A percentile compares a stretch with the other conserved stretches of the same genome.
Conservation (phyloP, 1,140 invertebrate species). For the Paralvinella palmiformis region DNA sequence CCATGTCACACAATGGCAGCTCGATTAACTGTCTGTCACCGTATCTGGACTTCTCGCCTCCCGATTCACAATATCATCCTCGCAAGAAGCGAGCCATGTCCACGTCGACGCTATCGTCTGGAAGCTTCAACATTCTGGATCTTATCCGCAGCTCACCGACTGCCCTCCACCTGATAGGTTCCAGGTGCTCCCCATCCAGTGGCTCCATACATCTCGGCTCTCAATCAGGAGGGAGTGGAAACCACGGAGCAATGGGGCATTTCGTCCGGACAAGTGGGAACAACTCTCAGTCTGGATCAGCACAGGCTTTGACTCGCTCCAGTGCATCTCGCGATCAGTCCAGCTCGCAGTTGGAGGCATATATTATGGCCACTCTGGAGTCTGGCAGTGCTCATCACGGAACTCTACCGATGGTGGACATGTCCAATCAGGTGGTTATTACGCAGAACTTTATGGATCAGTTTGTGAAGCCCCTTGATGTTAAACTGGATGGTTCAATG, state of each 20-base stretch:
- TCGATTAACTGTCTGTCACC: conserved; percentile 38
- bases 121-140: conserved; percentile 73
- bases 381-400: too few species aligned
- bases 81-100: conserved; percentile 76
- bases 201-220: conserved; percentile 8
- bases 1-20: conserved; percentile 21
- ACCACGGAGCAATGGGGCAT: too few species aligned
- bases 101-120: conserved; percentile 82
- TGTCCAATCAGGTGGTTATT: not conserved
- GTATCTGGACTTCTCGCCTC: conserved; percentile 33
- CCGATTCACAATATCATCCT: conserved; percentile 30
- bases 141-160: conserved; percentile 93
- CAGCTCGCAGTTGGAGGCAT: too few species aligned
- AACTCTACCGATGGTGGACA: not conserved
- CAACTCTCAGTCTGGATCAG: conserved; percentile 57
- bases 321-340: too few species aligned
- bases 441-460: not conserved
- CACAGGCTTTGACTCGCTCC: too few species aligned
- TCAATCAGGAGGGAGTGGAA: too few species aligned
- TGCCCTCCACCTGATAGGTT: conserved; percentile 59
- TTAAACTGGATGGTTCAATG: not conserved
- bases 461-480: not conserved
- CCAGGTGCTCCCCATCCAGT: conserved; percentile 54
- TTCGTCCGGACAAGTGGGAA: too few species aligned
- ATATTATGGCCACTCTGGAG: too few species aligned